Percentiles rank a stretch among this genome's conserved stretches.
These are phyloP conservation scores for Scaptomyza flava DNA, from an alignment of 2,888 invertebrate genomes.

Conservation along the genomic window DNA sequence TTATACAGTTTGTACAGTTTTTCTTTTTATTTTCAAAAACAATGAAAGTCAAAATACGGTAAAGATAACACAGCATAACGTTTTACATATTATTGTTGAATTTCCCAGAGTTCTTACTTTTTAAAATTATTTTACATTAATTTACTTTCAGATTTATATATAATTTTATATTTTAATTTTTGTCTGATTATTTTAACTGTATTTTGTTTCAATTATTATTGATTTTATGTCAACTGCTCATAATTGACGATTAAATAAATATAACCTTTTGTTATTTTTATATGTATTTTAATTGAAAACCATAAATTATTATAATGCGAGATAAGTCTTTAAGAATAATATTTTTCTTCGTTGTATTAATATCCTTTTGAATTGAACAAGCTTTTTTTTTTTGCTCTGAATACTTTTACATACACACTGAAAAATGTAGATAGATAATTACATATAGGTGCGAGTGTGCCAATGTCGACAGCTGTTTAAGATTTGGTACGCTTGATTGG, in stretches of 20 bases:
- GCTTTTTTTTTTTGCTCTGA: constrained; percentile 52
- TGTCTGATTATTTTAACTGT: no score
- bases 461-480: constrained; percentile 25
- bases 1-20: not conserved
- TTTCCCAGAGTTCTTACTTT: no score
- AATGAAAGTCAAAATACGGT: no score
- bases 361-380: constrained; percentile 56
- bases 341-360: constrained; percentile 3
- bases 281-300: not conserved
- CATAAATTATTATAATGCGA: not conserved
- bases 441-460: constrained; percentile 12
- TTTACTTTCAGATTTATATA: no score
- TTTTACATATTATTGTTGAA: no score
- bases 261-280: not conserved
- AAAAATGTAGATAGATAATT: constrained; percentile 6
- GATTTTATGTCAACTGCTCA: no score
- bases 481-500: constrained; percentile 75
- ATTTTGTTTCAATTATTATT: no score
- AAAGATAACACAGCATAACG: no score
- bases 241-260: no score
- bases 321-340: not conserved
- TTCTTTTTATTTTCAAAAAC: not conserved
- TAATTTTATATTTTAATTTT: no score
- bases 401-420: constrained; percentile 1
- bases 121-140: no score